Conservation (phyloP, 2,888 invertebrate genomes). For the Herminia tarsipennalis region DNA sequence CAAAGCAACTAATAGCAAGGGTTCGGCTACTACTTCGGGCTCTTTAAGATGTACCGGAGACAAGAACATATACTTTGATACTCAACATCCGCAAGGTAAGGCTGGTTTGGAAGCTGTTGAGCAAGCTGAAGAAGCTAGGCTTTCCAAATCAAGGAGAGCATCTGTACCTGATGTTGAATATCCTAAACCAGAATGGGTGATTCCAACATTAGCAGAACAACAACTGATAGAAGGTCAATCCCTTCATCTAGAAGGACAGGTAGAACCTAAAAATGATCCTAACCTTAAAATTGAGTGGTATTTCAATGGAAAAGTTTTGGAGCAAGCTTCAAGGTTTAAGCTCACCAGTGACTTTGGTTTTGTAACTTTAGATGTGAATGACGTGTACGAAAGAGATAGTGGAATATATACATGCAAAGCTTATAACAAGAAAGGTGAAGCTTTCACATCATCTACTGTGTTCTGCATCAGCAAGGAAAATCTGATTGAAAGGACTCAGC, state of each 20-base stretch:
- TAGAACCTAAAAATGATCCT: slow-evolving; percentile 97
- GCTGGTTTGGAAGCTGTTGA: slow-evolving; percentile 95
- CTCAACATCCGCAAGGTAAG: slow-evolving; percentile 97
- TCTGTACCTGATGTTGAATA: slow-evolving; percentile 91
- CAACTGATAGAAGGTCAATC: slow-evolving; percentile 93
- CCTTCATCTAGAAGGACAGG: slow-evolving; percentile 96
- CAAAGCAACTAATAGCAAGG: slow-evolving; percentile 95
- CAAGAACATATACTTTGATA: slow-evolving; percentile 92
- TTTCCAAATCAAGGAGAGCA: slow-evolving; percentile 89
- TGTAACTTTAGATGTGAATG: slow-evolving; percentile 96
- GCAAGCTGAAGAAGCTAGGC: slow-evolving; percentile 93
- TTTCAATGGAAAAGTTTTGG: slow-evolving; percentile 95
- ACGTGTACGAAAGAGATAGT: slow-evolving; percentile 96
- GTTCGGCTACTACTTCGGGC: slow-evolving; percentile 95
- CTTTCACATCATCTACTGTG: slow-evolving; percentile 95
- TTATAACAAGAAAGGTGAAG: slow-evolving; percentile 94
- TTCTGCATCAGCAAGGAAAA: slow-evolving; percentile 93
- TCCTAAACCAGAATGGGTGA: slow-evolving; percentile 94
- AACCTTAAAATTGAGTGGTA: slow-evolving; percentile 97
- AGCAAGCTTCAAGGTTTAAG: slow-evolving; percentile 95
- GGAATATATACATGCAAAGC: slow-evolving; percentile 97
- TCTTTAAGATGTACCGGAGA: slow-evolving; percentile 94
- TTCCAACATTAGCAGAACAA: slow-evolving; percentile 92
- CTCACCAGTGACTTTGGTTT: slow-evolving; percentile 98
- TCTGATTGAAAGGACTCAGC: slow-evolving; percentile 95